These are phyloP conservation scores for Mesorhabditis sp. DNA, from an alignment of 2,888 invertebrate genomes.

Conservation along the genomic window DNA sequence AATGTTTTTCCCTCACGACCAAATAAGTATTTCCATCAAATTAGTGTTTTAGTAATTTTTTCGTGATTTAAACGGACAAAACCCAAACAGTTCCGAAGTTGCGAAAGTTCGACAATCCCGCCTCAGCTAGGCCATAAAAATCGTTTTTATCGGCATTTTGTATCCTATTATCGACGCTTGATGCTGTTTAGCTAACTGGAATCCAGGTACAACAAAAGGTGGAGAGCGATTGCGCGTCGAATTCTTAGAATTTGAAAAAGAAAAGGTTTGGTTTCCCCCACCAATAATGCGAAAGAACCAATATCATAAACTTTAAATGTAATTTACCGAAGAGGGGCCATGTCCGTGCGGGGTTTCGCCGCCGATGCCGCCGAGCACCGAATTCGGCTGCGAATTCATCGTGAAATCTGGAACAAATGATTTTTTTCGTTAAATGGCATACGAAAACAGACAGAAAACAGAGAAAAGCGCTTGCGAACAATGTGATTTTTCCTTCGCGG, in stretches of 20 bases:
- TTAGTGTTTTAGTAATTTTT: neutral
- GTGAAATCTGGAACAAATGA: neutral
- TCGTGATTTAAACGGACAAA: neutral
- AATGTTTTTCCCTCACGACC: neutral
- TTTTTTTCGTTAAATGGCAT: neutral
- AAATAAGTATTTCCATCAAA: neutral
- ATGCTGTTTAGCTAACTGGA: no score
- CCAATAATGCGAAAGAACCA: no score
- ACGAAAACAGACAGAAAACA: no score
- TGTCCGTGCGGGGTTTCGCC: conserved; percentile 38
- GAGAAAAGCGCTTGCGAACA: no score
- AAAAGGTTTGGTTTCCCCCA: no score
- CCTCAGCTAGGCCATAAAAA: neutral
- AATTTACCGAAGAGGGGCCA: conserved; percentile 18
- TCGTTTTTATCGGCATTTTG: no score
- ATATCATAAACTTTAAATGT: neutral
- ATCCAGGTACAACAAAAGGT: no score
- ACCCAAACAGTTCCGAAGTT: neutral
- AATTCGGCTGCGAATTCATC: conserved; percentile 22
- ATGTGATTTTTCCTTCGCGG: no score
- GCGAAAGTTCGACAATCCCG: neutral
- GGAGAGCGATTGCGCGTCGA: no score
- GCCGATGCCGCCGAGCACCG: conserved; percentile 25
- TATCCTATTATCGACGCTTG: no score
- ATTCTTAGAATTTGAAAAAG: no score